Evolutionary conservation across 2,888 invertebrate genomes (phyloP).

Genomic region (Mylabris sibirica): DNA sequence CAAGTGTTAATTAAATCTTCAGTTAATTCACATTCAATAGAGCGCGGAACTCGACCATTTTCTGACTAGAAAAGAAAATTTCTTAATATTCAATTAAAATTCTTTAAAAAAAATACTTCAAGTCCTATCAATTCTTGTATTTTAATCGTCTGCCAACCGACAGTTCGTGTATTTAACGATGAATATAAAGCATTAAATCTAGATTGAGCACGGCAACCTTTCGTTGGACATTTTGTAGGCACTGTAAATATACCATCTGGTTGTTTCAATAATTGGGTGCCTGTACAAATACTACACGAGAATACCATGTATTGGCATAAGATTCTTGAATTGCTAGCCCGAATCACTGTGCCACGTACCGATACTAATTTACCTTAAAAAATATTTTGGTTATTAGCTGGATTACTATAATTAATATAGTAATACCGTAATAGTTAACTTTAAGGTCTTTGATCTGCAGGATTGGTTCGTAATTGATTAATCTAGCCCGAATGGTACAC

Average conservation of each 20-base stretch:
- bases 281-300: constrained; percentile 73
- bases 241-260: constrained; percentile 67
- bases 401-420: constrained; percentile 9
- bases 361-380: constrained; percentile 75
- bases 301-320: constrained; percentile 81
- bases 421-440: constrained; percentile 74
- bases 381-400: constrained; percentile 27
- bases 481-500: constrained; percentile 65
- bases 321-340: constrained; percentile 78
- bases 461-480: constrained; percentile 71
- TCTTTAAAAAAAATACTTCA: constrained; percentile 65
- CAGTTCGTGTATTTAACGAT: constrained; percentile 76
- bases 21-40: constrained; percentile 85
- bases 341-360: constrained; percentile 84
- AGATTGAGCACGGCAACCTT: constrained; percentile 66
- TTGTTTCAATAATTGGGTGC: constrained; percentile 72
- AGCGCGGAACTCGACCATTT: constrained; percentile 77
- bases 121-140: constrained; percentile 80
- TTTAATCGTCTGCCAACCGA: constrained; percentile 81
- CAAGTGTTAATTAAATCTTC: constrained; percentile 85
- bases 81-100: constrained; percentile 15
- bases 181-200: constrained; percentile 71
- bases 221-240: constrained; percentile 67
- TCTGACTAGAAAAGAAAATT: constrained; percentile 63
- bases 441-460: constrained; percentile 74